Percentiles rank a stretch among this genome's conserved stretches.
These are phyloP conservation scores for Bombus vancouverensis DNA, from an alignment of 1,140 invertebrate species.

Conservation along the genomic window DNA sequence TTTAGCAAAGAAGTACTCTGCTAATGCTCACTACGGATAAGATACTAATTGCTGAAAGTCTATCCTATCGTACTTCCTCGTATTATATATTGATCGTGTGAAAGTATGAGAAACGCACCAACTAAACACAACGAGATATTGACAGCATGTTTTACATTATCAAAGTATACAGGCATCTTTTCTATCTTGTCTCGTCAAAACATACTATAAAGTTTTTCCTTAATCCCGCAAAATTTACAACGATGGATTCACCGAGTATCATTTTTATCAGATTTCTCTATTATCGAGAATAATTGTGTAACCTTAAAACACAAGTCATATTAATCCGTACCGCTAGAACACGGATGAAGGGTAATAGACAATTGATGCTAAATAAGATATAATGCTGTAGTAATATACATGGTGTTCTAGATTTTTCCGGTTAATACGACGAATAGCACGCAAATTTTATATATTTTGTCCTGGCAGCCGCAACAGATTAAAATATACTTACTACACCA, in stretches of 20 bases:
- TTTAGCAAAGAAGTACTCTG: neutral
- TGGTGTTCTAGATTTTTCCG: neutral
- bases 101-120: conserved; percentile 24
- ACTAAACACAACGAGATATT: neutral
- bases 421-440: neutral
- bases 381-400: neutral
- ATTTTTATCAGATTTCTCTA: neutral
- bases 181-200: neutral
- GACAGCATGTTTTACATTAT: neutral
- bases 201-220: neutral
- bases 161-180: neutral
- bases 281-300: neutral
- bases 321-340: neutral
- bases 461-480: no score
- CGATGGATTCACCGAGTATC: neutral
- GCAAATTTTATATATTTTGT: no score
- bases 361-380: conserved; percentile 12
- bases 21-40: conserved; percentile 17
- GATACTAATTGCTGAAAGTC: conserved; percentile 38
- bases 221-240: neutral
- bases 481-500: no score
- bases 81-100: conserved; percentile 20
- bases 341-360: neutral
- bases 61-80: conserved; percentile 19
- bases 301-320: neutral